Conservation (phyloP, 2,797 vertebrate genomes). For the Diglossa cyanea region DNA sequence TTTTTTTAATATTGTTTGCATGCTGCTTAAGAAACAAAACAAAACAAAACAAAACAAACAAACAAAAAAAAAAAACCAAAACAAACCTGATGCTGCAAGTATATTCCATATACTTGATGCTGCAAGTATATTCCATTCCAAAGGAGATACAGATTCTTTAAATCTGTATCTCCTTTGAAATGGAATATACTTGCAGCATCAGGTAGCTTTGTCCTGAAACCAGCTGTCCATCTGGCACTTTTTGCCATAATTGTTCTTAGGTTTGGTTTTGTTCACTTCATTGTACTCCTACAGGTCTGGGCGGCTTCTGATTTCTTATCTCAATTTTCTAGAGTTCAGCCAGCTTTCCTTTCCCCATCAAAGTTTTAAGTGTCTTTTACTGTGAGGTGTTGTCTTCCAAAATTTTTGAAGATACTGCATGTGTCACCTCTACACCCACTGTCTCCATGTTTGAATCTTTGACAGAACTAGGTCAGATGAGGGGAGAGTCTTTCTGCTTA, state of each 20-base stretch:
- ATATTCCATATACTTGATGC: too few relatives aligned
- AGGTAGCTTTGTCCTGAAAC: not conserved
- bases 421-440: conserved; percentile 53
- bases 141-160: not conserved
- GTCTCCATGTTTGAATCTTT: conserved; percentile 31
- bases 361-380: not conserved
- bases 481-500: not conserved
- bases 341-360: not conserved
- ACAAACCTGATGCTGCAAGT: too few relatives aligned
- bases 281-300: not conserved
- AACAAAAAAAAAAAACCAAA: not conserved
- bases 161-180: not conserved
- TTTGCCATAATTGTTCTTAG: not conserved
- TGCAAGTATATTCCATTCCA: too few relatives aligned
- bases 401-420: not conserved
- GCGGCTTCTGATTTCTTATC: not conserved
- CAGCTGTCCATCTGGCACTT: not conserved
- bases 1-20: not conserved
- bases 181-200: not conserved
- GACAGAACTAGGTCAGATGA: conserved; percentile 56
- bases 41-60: not conserved
- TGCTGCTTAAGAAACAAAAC: not conserved
- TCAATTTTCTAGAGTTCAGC: not conserved
- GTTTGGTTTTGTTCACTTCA: not conserved
- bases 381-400: not conserved